phyloP scores from a whole-genome alignment of 1,140 invertebrate genomes.

The Drosophila watanabei region DNA sequence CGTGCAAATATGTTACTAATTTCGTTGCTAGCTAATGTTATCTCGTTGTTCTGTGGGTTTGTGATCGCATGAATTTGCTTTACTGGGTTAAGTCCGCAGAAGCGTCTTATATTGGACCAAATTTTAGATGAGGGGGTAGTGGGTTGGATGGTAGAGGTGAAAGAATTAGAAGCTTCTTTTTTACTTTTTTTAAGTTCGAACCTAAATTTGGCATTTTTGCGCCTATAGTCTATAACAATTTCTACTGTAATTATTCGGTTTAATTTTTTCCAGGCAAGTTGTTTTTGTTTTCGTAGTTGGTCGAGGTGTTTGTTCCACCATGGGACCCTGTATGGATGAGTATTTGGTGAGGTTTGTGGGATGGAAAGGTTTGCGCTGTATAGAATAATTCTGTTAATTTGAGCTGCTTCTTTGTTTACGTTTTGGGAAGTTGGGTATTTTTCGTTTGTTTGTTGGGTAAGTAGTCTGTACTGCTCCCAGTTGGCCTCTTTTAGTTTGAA shows the following conservation, averaged over 20 bases:
- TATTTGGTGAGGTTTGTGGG: constrained; percentile 20
- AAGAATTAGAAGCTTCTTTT: constrained; percentile 8
- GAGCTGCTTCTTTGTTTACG: too few relatives aligned
- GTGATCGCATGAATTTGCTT: constrained; percentile 1
- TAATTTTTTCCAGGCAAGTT: constrained; percentile 13
- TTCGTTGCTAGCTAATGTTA: neutral
- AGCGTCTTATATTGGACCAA: neutral
- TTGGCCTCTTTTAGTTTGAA: constrained; percentile 22
- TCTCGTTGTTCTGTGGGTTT: neutral
- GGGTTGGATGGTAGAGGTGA: constrained; percentile 12
- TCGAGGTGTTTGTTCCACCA: constrained; percentile 20
- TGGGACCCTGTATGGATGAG: constrained; percentile 3
- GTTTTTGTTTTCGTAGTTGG: constrained; percentile 22
- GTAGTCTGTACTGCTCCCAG: constrained; percentile 3
- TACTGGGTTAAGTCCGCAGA: constrained; percentile 12
- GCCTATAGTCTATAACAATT: constrained; percentile 17
- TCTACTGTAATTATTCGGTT: neutral
- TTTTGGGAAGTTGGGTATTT: constrained; percentile 2
- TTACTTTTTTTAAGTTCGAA: constrained; percentile 9
- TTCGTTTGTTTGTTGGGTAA: constrained; percentile 6
- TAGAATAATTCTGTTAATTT: constrained; percentile 22
- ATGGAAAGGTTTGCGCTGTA: constrained; percentile 16
- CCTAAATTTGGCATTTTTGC: constrained; percentile 11
- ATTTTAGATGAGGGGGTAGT: constrained; percentile 1
- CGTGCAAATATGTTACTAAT: neutral